Evolutionary conservation across 2,797 vertebrate genomes (phyloP), one percentile per base, ranked within the genome.

Genomic region (Rhodeus uyekii): DNA sequence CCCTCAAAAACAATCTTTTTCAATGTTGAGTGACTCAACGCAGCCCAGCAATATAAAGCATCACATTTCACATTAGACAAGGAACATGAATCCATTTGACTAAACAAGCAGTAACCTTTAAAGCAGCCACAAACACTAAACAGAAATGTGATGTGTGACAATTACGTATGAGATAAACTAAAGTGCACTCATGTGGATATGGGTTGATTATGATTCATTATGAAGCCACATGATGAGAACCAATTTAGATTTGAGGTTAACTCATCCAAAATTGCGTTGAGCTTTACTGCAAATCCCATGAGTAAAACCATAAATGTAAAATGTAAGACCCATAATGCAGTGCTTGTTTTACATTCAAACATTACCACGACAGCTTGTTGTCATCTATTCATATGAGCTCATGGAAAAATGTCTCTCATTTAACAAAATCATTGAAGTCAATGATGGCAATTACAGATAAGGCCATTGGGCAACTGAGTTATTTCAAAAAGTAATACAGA

Each of bases 401-500:
- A 69, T 82, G 76, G 50, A 78, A 85, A 85, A 82, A 78, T 27
- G n/a, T 2, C 32, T 18, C 19, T 72, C 10, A 34, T 53, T 53
- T 60, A 10, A 78, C 34, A 38, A 76, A 79, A 53, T 73, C 61
- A 67, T n/a, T n/a, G n/a, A n/a, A n/a, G 32, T 34, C 39, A 78
- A 4, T 22, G 44, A 82, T 85, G 73, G 50, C 27, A n/a, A 6
- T 65, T 58, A 9, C 53, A 34, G 63, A 82, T 85, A 74, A 18
- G 42, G 19, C 8, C 32, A 78, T 44, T 72, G 36, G 36, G 74
- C 38, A 36, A 80, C 16, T 36, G 10, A 67, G 75, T 50, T 55
- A 42, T 58, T 64, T 85, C 18, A 50, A 71, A 71, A 78, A 60
- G 82, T 67, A 79, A 82, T 53, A 81, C 39, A 38, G 27, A 32